Conservation (phyloP, 2,797 vertebrate species). For the Notolepis coatsorum region DNA sequence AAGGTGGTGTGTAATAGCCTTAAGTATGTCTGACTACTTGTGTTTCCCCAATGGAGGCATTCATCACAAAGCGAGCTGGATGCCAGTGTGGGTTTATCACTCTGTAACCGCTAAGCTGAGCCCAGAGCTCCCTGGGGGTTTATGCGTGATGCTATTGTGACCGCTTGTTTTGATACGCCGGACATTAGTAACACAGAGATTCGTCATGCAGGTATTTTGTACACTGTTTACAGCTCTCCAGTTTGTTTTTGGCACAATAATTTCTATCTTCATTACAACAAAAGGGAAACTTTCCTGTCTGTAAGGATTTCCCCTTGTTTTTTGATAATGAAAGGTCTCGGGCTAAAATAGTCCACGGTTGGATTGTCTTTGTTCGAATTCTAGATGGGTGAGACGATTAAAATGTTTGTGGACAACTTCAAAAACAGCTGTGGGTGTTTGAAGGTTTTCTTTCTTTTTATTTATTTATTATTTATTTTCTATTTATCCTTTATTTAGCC, state of each 20-base stretch:
- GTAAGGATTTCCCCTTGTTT: conserved; percentile 79
- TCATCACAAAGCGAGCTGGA: conserved; percentile 44
- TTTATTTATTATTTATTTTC: neutral
- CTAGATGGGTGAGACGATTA: conserved; percentile 1
- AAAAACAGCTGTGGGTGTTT: conserved; percentile 1
- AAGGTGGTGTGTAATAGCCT: conserved; percentile 56
- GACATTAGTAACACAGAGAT: conserved; percentile 38
- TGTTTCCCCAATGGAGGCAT: conserved; percentile 35
- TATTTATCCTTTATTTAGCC: too few relatives aligned
- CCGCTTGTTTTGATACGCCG: conserved; percentile 49
- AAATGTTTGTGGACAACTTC: neutral
- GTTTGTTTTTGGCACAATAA: conserved; percentile 72
- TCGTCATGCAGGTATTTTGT: conserved; percentile 57
- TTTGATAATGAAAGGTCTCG: conserved; percentile 58
- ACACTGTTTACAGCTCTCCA: conserved; percentile 72
- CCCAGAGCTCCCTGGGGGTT: conserved; percentile 44
- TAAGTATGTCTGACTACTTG: conserved; percentile 41
- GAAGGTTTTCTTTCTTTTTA: neutral
- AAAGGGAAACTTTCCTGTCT: conserved; percentile 79
- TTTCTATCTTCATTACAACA: conserved; percentile 70
- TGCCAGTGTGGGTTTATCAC: conserved; percentile 41
- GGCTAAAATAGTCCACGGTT: conserved; percentile 57
- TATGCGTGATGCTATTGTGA: conserved; percentile 49
- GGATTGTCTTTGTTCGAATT: conserved; percentile 15
- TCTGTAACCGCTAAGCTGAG: conserved; percentile 31